Conservation (phyloP, 1,140 invertebrate species). For the Campodea augens region DNA sequence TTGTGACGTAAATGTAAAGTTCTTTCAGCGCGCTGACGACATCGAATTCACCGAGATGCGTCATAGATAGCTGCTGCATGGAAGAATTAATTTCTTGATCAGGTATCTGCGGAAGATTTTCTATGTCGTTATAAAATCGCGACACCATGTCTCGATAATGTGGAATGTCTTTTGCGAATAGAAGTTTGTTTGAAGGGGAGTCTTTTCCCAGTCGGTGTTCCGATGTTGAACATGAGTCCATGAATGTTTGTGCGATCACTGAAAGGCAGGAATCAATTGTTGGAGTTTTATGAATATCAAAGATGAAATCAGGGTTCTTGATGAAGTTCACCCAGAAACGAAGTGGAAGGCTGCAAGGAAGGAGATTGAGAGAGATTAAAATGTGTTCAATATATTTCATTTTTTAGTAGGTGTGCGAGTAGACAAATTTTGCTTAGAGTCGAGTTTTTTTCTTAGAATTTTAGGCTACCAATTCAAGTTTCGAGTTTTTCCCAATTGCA, state of each 20-base stretch:
- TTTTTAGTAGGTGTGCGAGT: too few relatives aligned
- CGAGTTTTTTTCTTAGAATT: too few relatives aligned
- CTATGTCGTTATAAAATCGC: conserved; percentile 69
- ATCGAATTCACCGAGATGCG: conserved; percentile 74
- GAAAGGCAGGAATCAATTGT: conserved; percentile 82
- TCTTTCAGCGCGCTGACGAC: conserved; percentile 78
- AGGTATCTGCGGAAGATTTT: conserved; percentile 63
- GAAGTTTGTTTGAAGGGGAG: conserved; percentile 81
- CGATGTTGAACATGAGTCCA: conserved; percentile 79
- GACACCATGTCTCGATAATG: conserved; percentile 71
- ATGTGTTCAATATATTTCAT: too few relatives aligned
- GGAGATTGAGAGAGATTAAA: too few relatives aligned
- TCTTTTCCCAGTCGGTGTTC: conserved; percentile 81
- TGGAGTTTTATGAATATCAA: conserved; percentile 83
- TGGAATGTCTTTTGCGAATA: conserved; percentile 87
- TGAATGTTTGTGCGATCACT: conserved; percentile 89
- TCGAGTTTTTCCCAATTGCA: too few relatives aligned
- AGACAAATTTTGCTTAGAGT: too few relatives aligned
- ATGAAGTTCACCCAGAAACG: conserved; percentile 95
- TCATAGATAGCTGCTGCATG: conserved; percentile 75
- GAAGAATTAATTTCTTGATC: conserved; percentile 81
- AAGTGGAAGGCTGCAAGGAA: conserved; percentile 51
- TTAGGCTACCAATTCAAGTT: too few relatives aligned
- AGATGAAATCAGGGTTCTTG: conserved; percentile 92
- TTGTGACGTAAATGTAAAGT: conserved; percentile 82